Evolutionary conservation across 2,888 invertebrate genomes (phyloP).

Genomic region (Notocelia uddmanniana): DNA sequence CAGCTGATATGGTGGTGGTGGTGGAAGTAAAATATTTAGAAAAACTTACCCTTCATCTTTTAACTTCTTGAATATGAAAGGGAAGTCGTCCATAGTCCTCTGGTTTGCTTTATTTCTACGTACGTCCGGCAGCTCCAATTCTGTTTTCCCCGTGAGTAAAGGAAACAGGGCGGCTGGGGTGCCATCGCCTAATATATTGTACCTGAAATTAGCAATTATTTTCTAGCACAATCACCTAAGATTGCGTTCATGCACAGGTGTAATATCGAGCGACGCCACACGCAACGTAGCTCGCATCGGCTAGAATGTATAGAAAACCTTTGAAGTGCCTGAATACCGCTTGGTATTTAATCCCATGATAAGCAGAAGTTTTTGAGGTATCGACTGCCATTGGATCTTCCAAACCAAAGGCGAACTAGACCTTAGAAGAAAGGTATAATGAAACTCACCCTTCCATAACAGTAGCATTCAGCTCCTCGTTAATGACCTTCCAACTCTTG

Average conservation of each 20-base stretch:
- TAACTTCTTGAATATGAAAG: slow-evolving; percentile 19
- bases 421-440: not conserved
- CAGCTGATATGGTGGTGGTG: too few relatives aligned
- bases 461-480: slow-evolving; percentile 4
- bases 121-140: slow-evolving; percentile 7
- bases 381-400: too few relatives aligned
- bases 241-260: not conserved
- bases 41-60: slow-evolving; percentile 15
- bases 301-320: too few relatives aligned
- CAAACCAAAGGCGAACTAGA: too few relatives aligned
- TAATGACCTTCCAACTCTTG: slow-evolving; percentile 3
- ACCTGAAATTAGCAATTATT: not conserved
- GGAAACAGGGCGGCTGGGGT: slow-evolving; percentile 7
- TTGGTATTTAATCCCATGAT: too few relatives aligned
- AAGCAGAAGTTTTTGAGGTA: too few relatives aligned
- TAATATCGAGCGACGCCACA: too few relatives aligned
- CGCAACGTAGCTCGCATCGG: too few relatives aligned
- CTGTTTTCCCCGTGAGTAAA: slow-evolving; percentile 1
- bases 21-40: too few relatives aligned
- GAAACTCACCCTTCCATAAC: slow-evolving; percentile 17
- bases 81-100: slow-evolving; percentile 17
- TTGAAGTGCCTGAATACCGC: too few relatives aligned
- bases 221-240: too few relatives aligned
- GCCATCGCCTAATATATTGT: slow-evolving; percentile 20
- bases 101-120: not conserved